Percentiles rank a stretch among this genome's conserved stretches.
Conservation (phyloP, 2,888 invertebrate species). For the Brachypalpus laphriformis region DNA sequence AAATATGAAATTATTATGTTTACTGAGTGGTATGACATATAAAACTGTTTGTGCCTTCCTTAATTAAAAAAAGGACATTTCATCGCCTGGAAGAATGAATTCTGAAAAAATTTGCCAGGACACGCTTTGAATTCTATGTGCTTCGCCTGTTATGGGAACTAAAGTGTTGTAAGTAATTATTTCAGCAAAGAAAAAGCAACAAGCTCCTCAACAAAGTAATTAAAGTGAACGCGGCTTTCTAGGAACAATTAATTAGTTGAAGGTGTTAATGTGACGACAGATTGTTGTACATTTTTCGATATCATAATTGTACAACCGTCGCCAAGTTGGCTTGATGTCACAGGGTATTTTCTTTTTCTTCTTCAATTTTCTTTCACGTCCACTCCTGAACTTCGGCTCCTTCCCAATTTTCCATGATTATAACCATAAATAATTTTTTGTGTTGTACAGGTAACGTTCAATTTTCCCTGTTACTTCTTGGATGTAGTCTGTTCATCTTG, state of each 20-base stretch:
- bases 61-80: conserved; percentile 28
- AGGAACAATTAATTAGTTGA: not conserved
- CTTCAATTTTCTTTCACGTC: too few species aligned
- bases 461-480: too few species aligned
- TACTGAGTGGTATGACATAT: conserved; percentile 10
- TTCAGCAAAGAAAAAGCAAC: not conserved
- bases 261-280: conserved; percentile 7
- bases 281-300: too few species aligned
- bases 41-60: conserved; percentile 17
- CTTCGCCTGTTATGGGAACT: not conserved
- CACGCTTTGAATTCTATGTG: conserved; percentile 1
- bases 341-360: too few species aligned
- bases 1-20: conserved; percentile 23
- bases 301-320: too few species aligned
- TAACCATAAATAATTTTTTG: too few species aligned
- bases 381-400: too few species aligned
- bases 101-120: not conserved
- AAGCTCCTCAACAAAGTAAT: not conserved
- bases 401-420: too few species aligned
- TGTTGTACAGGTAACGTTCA: too few species aligned
- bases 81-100: not conserved
- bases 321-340: too few species aligned
- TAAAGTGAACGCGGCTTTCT: not conserved
- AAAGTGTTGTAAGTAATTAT: conserved; percentile 32
- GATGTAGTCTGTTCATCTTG: too few species aligned